Conservation (phyloP, 2,113 vertebrate species). For the Archocentrus centrarchus region DNA sequence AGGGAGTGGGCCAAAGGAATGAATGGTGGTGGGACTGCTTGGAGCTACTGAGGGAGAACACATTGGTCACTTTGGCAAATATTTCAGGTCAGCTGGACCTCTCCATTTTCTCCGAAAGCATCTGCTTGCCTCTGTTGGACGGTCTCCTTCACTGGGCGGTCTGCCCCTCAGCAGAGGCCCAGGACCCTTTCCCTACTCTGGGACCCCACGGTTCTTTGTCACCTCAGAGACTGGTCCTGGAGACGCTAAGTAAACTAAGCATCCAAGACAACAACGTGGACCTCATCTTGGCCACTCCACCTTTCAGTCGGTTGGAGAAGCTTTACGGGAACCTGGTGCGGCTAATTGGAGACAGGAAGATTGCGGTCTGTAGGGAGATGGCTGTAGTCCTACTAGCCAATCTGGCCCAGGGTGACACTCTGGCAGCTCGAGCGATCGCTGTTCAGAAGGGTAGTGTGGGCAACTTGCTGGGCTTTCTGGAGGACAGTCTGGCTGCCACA, state of each 20-base stretch:
- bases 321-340: slow-evolving; percentile 96
- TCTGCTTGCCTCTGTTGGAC: slow-evolving; percentile 96
- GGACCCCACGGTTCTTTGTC: slow-evolving; percentile 94
- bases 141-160: slow-evolving; percentile 99
- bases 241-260: slow-evolving; percentile 99
- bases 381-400: slow-evolving; percentile 98
- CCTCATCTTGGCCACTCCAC: slow-evolving; percentile 96
- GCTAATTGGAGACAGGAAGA: slow-evolving; percentile 96
- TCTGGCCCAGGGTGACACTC: slow-evolving; percentile 95
- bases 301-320: slow-evolving; percentile 95
- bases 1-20: slow-evolving; percentile 91
- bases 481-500: slow-evolving; percentile 98
- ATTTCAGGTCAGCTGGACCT: slow-evolving; percentile 98
- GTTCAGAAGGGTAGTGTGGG: slow-evolving; percentile 98
- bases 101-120: slow-evolving; percentile 95
- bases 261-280: slow-evolving; percentile 99
- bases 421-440: slow-evolving; percentile 96
- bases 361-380: slow-evolving; percentile 98
- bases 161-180: slow-evolving; percentile 97
- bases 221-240: slow-evolving; percentile 98
- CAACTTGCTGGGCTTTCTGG: slow-evolving; percentile 96
- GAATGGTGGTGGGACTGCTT: slow-evolving; percentile 99
- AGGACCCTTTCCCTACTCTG: slow-evolving; percentile 96
- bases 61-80: slow-evolving; percentile 96
- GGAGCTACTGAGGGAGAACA: slow-evolving; percentile 97